phyloP scores from a whole-genome alignment of 2,888 invertebrate species.

The Ashinkailepas kermadecensis region DNA sequence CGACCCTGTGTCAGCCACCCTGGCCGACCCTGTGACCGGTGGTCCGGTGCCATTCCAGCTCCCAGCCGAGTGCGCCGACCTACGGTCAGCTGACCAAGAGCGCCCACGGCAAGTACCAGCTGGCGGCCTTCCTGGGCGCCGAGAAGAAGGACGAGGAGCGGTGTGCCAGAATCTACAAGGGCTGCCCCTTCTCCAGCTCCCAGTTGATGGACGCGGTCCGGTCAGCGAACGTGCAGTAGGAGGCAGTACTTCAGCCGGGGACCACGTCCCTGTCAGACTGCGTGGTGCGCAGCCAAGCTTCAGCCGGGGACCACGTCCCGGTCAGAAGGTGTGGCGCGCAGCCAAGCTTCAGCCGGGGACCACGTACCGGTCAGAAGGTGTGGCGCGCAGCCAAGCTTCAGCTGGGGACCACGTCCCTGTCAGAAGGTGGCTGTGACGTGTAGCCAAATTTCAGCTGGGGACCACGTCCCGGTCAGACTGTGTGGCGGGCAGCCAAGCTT shows the following conservation, averaged over 20 bases:
- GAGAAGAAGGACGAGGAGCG: slow-evolving; percentile 19
- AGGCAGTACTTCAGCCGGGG: background rate
- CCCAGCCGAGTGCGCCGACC: background rate
- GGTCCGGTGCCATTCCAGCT: background rate
- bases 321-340: background rate
- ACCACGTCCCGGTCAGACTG: too few relatives aligned
- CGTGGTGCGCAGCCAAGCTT: too few relatives aligned
- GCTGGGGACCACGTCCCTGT: background rate
- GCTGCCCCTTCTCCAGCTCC: slow-evolving; percentile 5
- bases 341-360: too few relatives aligned
- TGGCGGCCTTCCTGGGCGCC: slow-evolving; percentile 21
- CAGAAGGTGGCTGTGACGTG: background rate
- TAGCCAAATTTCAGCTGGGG: too few relatives aligned
- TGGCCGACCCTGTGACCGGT: too few relatives aligned
- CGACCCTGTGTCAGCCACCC: too few relatives aligned
- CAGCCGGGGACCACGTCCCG: background rate
- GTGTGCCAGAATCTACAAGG: background rate
- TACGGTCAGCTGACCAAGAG: background rate
- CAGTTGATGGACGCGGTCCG: slow-evolving; percentile 17
- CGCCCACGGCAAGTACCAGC: slow-evolving; percentile 18
- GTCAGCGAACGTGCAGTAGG: background rate
- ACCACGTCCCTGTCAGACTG: background rate
- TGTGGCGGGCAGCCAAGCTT: too few relatives aligned
- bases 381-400: too few relatives aligned
- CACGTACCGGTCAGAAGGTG: too few relatives aligned